Conservation (phyloP, 2,113 vertebrate genomes). For the Gallinago jamesoni region DNA sequence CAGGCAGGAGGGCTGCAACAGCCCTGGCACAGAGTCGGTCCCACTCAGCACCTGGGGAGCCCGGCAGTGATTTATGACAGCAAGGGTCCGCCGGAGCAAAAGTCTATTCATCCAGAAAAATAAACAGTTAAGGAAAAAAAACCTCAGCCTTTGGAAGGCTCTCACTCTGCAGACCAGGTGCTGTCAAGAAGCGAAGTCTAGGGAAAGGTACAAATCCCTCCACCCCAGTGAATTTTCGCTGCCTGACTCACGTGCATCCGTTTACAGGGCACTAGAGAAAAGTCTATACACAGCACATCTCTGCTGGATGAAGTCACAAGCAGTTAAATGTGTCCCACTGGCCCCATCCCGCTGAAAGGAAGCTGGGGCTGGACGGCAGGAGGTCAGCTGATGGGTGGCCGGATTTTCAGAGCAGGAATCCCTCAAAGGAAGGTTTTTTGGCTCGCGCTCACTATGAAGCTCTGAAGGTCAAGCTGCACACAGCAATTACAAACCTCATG, state of each 20-base stretch:
- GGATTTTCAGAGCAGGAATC: not conserved
- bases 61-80: not conserved
- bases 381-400: conserved; percentile 20
- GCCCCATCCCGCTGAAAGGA: conserved; percentile 7
- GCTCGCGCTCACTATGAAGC: not conserved
- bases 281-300: not conserved
- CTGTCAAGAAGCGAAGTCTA: not conserved
- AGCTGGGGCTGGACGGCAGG: not conserved
- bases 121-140: not conserved
- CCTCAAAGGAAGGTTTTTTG: conserved; percentile 1
- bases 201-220: not conserved
- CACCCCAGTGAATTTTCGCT: not conserved
- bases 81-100: not conserved
- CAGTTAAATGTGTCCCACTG: not conserved
- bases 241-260: not conserved
- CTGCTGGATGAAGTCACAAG: conserved; percentile 14
- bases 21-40: not conserved
- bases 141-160: not conserved
- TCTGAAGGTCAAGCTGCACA: conserved; percentile 18
- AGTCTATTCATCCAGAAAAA: conserved; percentile 8
- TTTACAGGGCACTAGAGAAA: not conserved
- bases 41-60: not conserved
- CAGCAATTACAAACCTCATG: not conserved
- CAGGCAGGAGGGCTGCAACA: not conserved
- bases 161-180: not conserved